These are phyloP conservation scores for Recurvirostra avosetta DNA, from an alignment of 2,113 vertebrate species.

Conservation along the genomic window DNA sequence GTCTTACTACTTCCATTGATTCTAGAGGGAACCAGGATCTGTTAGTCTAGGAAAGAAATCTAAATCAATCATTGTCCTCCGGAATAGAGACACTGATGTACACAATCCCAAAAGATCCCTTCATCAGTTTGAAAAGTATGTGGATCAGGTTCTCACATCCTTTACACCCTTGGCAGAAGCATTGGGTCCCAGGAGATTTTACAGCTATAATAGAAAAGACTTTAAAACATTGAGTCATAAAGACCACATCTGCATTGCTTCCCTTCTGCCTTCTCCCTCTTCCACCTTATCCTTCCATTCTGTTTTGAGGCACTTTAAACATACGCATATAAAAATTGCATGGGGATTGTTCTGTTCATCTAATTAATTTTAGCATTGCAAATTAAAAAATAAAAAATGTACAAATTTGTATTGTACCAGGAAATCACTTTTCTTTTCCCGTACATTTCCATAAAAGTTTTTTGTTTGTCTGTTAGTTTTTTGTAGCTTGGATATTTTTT, in stretches of 20 bases:
- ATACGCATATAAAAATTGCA: neutral
- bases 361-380: neutral
- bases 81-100: neutral
- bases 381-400: neutral
- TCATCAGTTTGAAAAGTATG: neutral
- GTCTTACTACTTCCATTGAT: constrained; percentile 23
- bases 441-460: neutral
- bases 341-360: neutral
- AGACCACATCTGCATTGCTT: neutral
- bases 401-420: neutral
- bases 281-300: neutral
- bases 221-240: neutral
- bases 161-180: neutral
- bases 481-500: neutral
- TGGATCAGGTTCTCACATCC: neutral
- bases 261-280: neutral
- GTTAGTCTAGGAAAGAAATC: constrained; percentile 20
- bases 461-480: neutral
- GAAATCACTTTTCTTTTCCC: neutral
- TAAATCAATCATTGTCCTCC: constrained; percentile 33
- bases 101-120: neutral
- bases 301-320: neutral
- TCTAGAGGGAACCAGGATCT: constrained; percentile 23
- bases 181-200: neutral
- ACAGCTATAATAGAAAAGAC: neutral